Evolutionary conservation across 2,797 vertebrate species (phyloP).

Genomic region (Pseudocheirus occidentalis): DNA sequence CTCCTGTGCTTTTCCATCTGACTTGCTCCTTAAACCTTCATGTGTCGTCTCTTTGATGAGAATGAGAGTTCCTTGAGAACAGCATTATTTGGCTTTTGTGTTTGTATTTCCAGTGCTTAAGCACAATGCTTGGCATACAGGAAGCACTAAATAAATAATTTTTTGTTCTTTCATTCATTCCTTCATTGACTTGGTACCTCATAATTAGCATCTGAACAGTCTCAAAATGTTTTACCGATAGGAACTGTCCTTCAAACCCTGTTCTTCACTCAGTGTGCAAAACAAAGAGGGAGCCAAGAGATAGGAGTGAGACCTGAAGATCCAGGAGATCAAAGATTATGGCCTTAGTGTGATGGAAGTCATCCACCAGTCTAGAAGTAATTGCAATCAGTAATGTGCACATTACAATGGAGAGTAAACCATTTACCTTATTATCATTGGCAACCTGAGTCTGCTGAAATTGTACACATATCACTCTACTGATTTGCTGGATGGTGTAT

Average conservation of each 20-base stretch:
- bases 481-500: neutral
- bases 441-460: neutral
- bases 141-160: neutral
- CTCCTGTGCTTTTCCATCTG: neutral
- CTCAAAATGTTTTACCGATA: slow-evolving; percentile 32
- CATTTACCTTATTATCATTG: neutral
- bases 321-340: neutral
- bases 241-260: neutral
- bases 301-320: neutral
- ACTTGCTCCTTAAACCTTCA: neutral
- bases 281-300: neutral
- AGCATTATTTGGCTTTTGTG: neutral
- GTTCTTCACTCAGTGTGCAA: neutral
- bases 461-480: neutral
- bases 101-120: neutral
- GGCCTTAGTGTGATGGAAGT: slow-evolving; percentile 12
- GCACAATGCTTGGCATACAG: neutral
- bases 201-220: neutral
- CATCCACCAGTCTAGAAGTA: slow-evolving; percentile 23
- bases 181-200: slow-evolving; percentile 4
- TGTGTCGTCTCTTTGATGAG: neutral
- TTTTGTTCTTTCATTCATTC: neutral
- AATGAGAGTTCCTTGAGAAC: neutral
- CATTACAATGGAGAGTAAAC: neutral
- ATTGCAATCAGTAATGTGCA: neutral